These are phyloP conservation scores for Artibeus jamaicensis DNA, from an alignment of 2,797 vertebrate genomes.

Conservation along the genomic window DNA sequence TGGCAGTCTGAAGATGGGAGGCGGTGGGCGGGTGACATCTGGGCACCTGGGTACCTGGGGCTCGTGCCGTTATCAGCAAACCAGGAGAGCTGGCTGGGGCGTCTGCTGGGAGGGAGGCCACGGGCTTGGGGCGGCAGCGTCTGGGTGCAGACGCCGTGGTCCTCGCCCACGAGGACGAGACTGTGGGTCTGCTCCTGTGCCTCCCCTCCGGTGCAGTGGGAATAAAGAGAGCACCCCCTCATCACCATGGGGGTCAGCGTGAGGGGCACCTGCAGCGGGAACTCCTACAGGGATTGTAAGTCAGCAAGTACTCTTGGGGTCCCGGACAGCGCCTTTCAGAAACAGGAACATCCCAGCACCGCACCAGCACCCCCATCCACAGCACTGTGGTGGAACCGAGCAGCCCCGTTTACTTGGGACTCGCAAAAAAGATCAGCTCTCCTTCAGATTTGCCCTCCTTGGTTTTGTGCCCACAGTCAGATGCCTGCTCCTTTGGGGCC, in stretches of 20 bases:
- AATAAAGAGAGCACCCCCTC: background rate
- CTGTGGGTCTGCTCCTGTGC: fast-evolving
- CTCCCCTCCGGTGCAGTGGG: background rate
- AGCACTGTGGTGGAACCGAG: fast-evolving
- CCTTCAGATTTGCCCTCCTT: background rate
- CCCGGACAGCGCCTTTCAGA: background rate
- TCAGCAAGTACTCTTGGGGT: background rate
- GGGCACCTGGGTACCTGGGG: fast-evolving
- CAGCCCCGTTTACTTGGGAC: no score
- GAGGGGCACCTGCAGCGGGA: background rate
- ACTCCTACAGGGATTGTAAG: background rate
- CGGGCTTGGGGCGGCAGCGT: fast-evolving
- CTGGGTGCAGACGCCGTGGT: no score
- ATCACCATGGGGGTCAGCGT: background rate
- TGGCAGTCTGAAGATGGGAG: background rate
- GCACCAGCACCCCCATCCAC: fast-evolving
- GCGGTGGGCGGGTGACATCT: background rate
- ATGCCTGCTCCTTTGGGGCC: background rate
- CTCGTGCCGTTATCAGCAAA: background rate
- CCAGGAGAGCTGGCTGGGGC: fast-evolving
- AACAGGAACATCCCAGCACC: background rate
- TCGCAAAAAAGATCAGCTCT: background rate
- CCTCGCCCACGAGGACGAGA: background rate
- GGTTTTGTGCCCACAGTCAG: background rate
- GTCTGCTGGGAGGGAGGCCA: background rate